Evolutionary conservation across 2,888 invertebrate genomes (phyloP).

Genomic region (Glyphotaelius pellucidus): DNA sequence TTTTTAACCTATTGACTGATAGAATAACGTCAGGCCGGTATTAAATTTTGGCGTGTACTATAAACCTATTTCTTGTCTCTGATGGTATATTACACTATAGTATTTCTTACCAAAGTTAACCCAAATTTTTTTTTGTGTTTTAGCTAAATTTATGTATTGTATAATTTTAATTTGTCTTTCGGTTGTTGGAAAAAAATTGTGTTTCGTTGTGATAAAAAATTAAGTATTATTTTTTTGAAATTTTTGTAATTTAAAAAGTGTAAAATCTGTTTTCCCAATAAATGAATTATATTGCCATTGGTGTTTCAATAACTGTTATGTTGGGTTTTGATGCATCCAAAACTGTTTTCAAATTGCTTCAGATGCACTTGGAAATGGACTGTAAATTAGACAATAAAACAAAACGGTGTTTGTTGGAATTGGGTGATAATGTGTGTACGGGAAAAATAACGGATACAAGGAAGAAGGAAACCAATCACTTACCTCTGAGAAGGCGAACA

Average conservation of each 20-base stretch:
- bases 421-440: too few species aligned
- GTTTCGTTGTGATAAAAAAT: background rate
- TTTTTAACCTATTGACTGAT: too few species aligned
- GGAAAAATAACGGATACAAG: too few species aligned
- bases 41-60: too few species aligned
- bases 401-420: too few species aligned
- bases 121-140: background rate
- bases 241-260: background rate
- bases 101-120: background rate
- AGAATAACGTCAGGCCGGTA: too few species aligned
- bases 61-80: background rate
- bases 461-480: too few species aligned
- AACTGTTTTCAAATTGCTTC: too few species aligned
- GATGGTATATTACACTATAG: background rate
- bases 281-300: background rate
- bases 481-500: too few species aligned
- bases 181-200: conserved; percentile 2
- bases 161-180: background rate
- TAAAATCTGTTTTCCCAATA: background rate
- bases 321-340: too few species aligned
- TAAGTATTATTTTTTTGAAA: background rate
- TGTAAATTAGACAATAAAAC: too few species aligned
- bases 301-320: background rate
- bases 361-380: too few species aligned
- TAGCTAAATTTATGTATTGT: background rate